phyloP scores from a whole-genome alignment of 2,797 vertebrate species.

The Cheirogaleus major region DNA sequence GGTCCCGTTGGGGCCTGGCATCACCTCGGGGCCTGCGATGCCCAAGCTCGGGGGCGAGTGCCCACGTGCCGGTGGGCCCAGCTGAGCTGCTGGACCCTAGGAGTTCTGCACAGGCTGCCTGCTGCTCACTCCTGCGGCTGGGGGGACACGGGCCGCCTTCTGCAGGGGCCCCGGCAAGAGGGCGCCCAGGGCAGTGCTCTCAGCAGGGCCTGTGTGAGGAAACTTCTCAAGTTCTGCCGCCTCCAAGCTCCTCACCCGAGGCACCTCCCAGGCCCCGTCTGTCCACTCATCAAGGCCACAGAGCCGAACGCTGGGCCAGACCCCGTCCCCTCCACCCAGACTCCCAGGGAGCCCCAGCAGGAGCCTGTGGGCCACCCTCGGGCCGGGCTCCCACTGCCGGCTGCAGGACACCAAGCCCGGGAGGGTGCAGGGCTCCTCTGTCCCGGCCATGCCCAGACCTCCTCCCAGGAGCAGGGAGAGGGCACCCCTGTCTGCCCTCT shows the following conservation, averaged over 20 bases:
- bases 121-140: neutral
- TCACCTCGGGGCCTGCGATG: neutral
- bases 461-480: neutral
- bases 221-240: no score
- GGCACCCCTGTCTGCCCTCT: neutral
- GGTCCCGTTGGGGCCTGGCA: neutral
- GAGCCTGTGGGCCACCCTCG: neutral
- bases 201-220: neutral
- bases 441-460: neutral
- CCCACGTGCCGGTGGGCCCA: neutral
- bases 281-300: neutral
- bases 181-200: fast-evolving
- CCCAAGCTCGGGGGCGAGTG: no score
- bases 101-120: neutral
- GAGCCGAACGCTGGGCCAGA: neutral
- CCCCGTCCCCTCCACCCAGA: neutral
- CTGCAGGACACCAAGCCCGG: neutral
- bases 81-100: neutral
- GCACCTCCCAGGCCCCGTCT: neutral
- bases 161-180: neutral
- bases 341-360: neutral
- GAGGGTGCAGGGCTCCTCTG: neutral
- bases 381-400: neutral
- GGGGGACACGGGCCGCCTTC: neutral
- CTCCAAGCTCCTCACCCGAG: neutral